A percentile compares a stretch with the other conserved stretches of the same genome.
These are phyloP conservation scores for Hypomesus transpacificus DNA, from an alignment of 2,113 vertebrate species.

Conservation along the genomic window DNA sequence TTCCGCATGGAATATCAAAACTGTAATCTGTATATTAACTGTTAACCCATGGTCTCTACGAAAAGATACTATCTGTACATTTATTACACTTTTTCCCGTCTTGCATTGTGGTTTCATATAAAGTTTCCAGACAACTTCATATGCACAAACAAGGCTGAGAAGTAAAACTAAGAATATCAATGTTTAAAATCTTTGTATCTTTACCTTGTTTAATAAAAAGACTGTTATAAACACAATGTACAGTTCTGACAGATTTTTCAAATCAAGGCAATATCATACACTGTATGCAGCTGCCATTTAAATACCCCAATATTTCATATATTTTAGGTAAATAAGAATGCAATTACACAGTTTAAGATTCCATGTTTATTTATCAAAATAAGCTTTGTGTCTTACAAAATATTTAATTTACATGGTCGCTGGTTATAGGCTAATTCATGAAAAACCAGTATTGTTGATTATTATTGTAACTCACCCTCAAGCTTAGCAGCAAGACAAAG, in stretches of 20 bases:
- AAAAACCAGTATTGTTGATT: slow-evolving; percentile 18
- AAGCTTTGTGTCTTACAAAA: slow-evolving; percentile 42
- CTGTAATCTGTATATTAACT: slow-evolving; percentile 87
- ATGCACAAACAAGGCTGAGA: slow-evolving; percentile 73
- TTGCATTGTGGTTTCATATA: slow-evolving; percentile 78
- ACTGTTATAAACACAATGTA: slow-evolving; percentile 67
- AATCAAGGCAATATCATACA: neutral
- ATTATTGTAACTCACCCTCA: slow-evolving; percentile 8
- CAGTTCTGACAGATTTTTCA: neutral
- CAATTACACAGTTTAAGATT: neutral
- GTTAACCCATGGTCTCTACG: slow-evolving; percentile 83
- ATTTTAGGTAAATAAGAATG: slow-evolving; percentile 4
- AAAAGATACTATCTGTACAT: slow-evolving; percentile 86
- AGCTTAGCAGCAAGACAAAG: slow-evolving; percentile 43
- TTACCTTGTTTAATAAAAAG: slow-evolving; percentile 80
- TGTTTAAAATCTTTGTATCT: slow-evolving; percentile 77
- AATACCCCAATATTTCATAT: neutral
- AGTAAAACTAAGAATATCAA: slow-evolving; percentile 71
- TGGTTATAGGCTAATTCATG: slow-evolving; percentile 10
- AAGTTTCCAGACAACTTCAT: slow-evolving; percentile 71
- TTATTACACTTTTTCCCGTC: slow-evolving; percentile 78
- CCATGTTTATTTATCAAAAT: slow-evolving; percentile 63
- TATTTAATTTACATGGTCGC: slow-evolving; percentile 30
- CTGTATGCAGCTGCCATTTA: neutral
- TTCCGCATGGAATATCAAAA: slow-evolving; percentile 89